Evolutionary conservation across 1,140 invertebrate genomes (phyloP).

Genomic region (Araneus ventricosus): DNA sequence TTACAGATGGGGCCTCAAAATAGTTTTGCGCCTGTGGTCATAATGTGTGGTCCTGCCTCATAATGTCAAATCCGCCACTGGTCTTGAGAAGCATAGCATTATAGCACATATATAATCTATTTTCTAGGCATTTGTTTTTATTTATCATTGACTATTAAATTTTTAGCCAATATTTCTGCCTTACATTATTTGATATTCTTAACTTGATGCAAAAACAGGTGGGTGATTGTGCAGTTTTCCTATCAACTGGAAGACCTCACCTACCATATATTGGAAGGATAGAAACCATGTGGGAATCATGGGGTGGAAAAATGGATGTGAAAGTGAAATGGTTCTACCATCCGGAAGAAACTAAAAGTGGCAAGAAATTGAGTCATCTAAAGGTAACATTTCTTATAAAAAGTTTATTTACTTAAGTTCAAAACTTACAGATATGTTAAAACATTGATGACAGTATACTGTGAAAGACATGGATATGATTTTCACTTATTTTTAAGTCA

Average conservation of each 20-base stretch:
- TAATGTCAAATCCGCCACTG: too few relatives aligned
- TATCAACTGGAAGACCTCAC: conserved; percentile 92
- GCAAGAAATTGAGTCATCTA: conserved; percentile 79
- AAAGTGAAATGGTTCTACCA: conserved; percentile 98
- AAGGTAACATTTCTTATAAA: conserved; percentile 80
- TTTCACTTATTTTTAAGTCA: too few relatives aligned
- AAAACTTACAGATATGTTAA: too few relatives aligned
- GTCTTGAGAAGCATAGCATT: too few relatives aligned
- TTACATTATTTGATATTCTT: too few relatives aligned
- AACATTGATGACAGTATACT: neutral
- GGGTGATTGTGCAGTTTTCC: conserved; percentile 93
- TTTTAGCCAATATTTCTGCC: too few relatives aligned
- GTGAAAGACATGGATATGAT: neutral
- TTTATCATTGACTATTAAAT: too few relatives aligned
- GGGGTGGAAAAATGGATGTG: conserved; percentile 92
- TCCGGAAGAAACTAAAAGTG: conserved; percentile 91
- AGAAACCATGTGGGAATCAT: conserved; percentile 93
- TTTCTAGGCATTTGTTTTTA: too few relatives aligned
- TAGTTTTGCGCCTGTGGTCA: too few relatives aligned
- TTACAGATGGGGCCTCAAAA: too few relatives aligned
- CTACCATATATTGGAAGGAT: conserved; percentile 95
- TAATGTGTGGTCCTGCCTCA: too few relatives aligned
- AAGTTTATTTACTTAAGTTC: neutral
- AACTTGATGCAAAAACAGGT: conserved; percentile 82
- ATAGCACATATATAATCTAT: too few relatives aligned